Evolutionary conservation across 1,140 invertebrate species (phyloP).

Genomic region (Schlechtendalia chinensis): DNA sequence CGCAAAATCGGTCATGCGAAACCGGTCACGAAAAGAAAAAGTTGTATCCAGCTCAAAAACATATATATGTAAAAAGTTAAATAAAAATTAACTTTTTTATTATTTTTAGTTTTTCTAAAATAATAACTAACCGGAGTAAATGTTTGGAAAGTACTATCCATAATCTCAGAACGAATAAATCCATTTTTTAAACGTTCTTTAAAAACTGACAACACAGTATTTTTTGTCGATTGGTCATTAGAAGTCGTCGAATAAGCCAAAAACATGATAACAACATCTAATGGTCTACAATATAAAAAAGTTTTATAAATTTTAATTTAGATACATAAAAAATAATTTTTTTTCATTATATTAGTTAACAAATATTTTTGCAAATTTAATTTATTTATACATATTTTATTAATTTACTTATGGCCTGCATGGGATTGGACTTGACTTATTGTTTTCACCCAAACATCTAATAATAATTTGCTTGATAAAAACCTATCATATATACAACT

Average conservation of each 20-base stretch:
- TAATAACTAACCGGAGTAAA: constrained; percentile 35
- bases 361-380: neutral
- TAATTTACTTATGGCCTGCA: constrained; percentile 52
- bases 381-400: neutral
- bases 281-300: constrained; percentile 51
- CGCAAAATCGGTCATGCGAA: no score
- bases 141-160: constrained; percentile 35
- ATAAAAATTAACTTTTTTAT: neutral
- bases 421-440: constrained; percentile 51
- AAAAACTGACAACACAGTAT: constrained; percentile 22
- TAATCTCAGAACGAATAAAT: constrained; percentile 31
- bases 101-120: neutral
- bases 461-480: constrained; percentile 51
- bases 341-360: neutral
- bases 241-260: constrained; percentile 51
- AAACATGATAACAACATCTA: constrained; percentile 53
- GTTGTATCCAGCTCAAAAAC: no score
- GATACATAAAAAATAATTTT: constrained; percentile 8
- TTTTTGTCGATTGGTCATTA: constrained; percentile 50
- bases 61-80: no score
- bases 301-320: no score
- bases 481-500: constrained; percentile 50
- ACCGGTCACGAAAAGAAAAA: no score
- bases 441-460: constrained; percentile 53
- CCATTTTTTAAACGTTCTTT: constrained; percentile 47